phyloP scores from a whole-genome alignment of 2,113 vertebrate species.

The Pampusana beccarii region DNA sequence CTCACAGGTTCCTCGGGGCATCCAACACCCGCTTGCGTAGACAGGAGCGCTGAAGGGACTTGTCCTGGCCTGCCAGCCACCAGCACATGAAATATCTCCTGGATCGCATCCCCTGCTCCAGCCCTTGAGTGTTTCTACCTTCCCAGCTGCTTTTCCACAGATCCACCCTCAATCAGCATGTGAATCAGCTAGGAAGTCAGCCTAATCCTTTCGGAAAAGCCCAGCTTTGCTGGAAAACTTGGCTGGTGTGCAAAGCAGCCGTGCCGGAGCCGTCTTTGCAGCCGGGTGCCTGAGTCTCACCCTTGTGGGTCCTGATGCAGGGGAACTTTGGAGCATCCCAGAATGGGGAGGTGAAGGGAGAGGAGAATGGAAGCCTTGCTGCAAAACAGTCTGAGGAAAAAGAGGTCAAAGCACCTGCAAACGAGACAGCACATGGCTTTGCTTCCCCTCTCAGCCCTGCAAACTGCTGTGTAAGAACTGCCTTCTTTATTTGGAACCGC shows the following conservation, averaged over 20 bases:
- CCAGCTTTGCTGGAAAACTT: not conserved
- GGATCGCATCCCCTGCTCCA: not conserved
- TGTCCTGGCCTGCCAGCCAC: not conserved
- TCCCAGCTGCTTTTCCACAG: not conserved
- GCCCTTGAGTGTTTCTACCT: not conserved
- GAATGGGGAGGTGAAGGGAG: not conserved
- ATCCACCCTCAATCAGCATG: not conserved
- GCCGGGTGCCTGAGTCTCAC: rapidly evolving
- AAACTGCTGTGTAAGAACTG: not conserved
- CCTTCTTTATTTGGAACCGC: not conserved
- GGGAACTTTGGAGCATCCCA: not conserved
- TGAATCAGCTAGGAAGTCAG: not conserved
- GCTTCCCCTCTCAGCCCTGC: not conserved
- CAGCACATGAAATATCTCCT: not conserved
- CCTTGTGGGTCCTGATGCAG: not conserved
- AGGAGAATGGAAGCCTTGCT: not conserved
- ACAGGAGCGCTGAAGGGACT: not conserved
- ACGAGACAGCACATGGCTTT: not conserved
- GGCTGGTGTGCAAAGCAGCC: not conserved
- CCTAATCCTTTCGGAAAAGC: not conserved
- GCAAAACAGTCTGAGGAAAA: not conserved
- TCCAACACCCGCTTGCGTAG: not conserved
- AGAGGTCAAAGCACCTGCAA: not conserved
- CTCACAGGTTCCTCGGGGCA: not conserved
- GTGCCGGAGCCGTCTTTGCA: rapidly evolving